A percentile compares a stretch with the other conserved stretches of the same genome.
Evolutionary conservation across 2,797 vertebrate genomes (phyloP).

Genomic region (Falco naumanni): DNA sequence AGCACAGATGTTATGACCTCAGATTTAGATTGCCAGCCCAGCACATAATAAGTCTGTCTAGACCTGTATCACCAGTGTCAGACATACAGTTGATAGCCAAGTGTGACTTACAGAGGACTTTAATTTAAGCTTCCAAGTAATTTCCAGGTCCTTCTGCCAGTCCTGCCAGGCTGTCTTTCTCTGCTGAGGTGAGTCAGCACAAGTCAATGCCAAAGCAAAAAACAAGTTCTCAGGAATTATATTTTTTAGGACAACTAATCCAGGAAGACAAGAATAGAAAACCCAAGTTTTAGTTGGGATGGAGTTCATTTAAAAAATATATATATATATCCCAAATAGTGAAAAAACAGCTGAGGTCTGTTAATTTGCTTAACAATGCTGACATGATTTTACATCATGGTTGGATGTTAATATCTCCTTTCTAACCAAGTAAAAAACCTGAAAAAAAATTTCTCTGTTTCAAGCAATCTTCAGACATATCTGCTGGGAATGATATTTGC

Average conservation of each 20-base stretch:
- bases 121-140: not conserved
- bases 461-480: not conserved
- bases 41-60: slow-evolving; percentile 1
- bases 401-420: not conserved
- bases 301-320: not conserved
- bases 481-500: not conserved
- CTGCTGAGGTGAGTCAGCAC: not conserved
- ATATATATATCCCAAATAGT: not conserved
- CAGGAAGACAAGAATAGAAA: not conserved
- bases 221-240: not conserved
- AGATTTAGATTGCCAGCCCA: not conserved
- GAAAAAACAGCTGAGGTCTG: not conserved
- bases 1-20: not conserved
- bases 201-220: not conserved
- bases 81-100: not conserved
- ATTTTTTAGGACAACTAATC: not conserved
- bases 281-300: not conserved
- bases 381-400: not conserved
- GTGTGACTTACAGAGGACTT: not conserved
- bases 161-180: not conserved
- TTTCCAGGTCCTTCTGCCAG: not conserved
- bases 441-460: not conserved
- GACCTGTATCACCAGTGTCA: slow-evolving; percentile 19
- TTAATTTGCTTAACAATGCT: not conserved
- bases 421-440: not conserved